A percentile compares a stretch with the other conserved stretches of the same genome.
Conservation (phyloP, 1,140 invertebrate species). For the Trichonephila inaurata region DNA sequence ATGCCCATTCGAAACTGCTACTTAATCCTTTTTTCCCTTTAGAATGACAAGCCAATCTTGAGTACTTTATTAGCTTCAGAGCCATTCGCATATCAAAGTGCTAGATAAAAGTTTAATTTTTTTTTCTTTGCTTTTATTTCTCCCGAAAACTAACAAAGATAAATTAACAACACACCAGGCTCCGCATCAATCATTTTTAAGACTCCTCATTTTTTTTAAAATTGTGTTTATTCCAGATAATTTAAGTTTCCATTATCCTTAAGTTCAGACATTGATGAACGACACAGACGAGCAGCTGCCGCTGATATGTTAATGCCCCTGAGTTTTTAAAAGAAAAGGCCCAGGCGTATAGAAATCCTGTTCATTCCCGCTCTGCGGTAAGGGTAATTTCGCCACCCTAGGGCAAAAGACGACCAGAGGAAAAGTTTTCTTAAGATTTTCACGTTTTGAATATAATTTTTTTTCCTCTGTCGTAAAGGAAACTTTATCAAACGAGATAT, state of each 20-base stretch:
- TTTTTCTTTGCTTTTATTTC: slow-evolving; percentile 30
- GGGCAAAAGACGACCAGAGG: not conserved
- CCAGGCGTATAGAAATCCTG: not conserved
- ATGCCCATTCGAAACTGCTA: not conserved
- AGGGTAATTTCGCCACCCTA: not conserved
- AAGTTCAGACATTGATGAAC: slow-evolving; percentile 74
- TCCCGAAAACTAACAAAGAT: slow-evolving; percentile 64
- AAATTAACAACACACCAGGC: slow-evolving; percentile 68
- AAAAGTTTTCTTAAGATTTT: slow-evolving; percentile 3
- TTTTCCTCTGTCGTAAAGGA: not conserved
- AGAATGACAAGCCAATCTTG: slow-evolving; percentile 53
- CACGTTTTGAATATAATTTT: not conserved
- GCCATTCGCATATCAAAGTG: slow-evolving; percentile 20
- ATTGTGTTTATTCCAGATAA: slow-evolving; percentile 69
- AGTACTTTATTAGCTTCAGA: slow-evolving; percentile 42
- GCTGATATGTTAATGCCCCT: slow-evolving; percentile 71
- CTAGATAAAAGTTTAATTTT: slow-evolving; percentile 35
- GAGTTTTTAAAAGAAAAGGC: slow-evolving; percentile 31
- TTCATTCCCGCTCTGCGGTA: slow-evolving; percentile 33
- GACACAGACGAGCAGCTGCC: slow-evolving; percentile 58
- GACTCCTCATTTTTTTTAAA: slow-evolving; percentile 55
- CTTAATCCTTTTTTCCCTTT: not conserved
- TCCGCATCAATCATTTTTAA: slow-evolving; percentile 73
- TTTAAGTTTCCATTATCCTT: slow-evolving; percentile 76
- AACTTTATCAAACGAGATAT: not conserved